phyloP scores from a whole-genome alignment of 2,888 invertebrate genomes.

The Plagiodera versicolora region DNA sequence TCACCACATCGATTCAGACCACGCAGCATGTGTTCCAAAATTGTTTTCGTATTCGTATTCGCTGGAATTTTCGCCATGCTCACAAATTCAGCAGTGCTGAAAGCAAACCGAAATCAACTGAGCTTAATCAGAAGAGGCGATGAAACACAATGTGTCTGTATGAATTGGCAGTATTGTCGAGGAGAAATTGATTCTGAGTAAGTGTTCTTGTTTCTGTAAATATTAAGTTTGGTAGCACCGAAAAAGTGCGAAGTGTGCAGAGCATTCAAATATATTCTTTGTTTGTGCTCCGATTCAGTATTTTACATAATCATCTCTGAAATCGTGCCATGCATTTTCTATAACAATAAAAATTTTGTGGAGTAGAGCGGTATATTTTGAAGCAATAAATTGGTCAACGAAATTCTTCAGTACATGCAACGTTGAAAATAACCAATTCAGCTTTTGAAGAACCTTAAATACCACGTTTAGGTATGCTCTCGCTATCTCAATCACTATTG shows the following conservation, averaged over 20 bases:
- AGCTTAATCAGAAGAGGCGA: neutral
- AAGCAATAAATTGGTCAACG: neutral
- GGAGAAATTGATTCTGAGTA: slow-evolving; percentile 46
- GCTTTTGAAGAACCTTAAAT: neutral
- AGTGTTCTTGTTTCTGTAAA: slow-evolving; percentile 33
- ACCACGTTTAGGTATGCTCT: neutral
- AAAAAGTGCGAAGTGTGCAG: too few species aligned
- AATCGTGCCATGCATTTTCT: neutral
- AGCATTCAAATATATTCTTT: neutral
- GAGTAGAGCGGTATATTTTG: too few species aligned
- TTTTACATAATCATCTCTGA: neutral
- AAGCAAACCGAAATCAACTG: neutral
- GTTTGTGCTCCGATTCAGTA: too few species aligned
- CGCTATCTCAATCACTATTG: neutral
- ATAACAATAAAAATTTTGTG: neutral
- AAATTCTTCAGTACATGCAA: neutral
- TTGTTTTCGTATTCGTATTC: neutral
- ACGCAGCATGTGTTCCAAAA: neutral
- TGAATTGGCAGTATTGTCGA: slow-evolving; percentile 44
- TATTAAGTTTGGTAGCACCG: too few species aligned
- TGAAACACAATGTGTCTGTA: slow-evolving; percentile 41
- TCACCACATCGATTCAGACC: neutral
- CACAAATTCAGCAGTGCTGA: neutral
- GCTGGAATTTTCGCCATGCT: neutral
- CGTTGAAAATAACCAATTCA: neutral